Conservation (phyloP, 2,113 vertebrate species). For the Carollia perspicillata region DNA sequence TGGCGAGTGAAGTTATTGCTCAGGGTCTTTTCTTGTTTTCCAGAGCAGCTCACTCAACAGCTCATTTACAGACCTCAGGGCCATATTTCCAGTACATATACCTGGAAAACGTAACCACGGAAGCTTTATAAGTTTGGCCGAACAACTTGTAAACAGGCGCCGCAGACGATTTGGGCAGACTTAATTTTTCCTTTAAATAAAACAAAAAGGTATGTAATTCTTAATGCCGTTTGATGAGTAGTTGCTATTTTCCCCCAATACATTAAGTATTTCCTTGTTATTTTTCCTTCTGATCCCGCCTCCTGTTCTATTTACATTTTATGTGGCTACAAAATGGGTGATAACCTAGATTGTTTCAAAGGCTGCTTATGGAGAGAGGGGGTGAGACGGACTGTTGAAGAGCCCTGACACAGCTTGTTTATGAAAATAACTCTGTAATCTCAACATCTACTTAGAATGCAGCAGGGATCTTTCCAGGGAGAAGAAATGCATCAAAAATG, state of each 20-base stretch:
- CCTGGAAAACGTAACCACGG: background rate
- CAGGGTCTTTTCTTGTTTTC: background rate
- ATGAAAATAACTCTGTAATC: slow-evolving; percentile 69
- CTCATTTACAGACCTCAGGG: background rate
- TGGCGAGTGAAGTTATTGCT: background rate
- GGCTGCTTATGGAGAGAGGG: background rate
- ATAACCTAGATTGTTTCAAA: slow-evolving; percentile 29
- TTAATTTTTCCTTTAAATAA: slow-evolving; percentile 58
- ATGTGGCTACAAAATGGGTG: slow-evolving; percentile 26
- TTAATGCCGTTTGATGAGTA: background rate
- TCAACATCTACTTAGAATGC: slow-evolving; percentile 66
- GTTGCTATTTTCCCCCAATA: slow-evolving; percentile 17
- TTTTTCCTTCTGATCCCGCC: background rate
- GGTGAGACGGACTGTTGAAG: background rate
- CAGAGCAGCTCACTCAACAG: background rate
- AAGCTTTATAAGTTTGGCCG: background rate
- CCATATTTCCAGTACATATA: background rate
- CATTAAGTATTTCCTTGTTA: background rate
- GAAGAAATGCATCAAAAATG: slow-evolving; percentile 64
- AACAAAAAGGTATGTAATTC: slow-evolving; percentile 46
- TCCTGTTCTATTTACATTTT: slow-evolving; percentile 36
- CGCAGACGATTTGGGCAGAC: background rate
- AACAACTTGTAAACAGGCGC: background rate
- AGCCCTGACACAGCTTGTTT: slow-evolving; percentile 2
- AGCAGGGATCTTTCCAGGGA: slow-evolving; percentile 56